Conservation (phyloP, 2,888 invertebrate species). For the Agonopterix arenella region DNA sequence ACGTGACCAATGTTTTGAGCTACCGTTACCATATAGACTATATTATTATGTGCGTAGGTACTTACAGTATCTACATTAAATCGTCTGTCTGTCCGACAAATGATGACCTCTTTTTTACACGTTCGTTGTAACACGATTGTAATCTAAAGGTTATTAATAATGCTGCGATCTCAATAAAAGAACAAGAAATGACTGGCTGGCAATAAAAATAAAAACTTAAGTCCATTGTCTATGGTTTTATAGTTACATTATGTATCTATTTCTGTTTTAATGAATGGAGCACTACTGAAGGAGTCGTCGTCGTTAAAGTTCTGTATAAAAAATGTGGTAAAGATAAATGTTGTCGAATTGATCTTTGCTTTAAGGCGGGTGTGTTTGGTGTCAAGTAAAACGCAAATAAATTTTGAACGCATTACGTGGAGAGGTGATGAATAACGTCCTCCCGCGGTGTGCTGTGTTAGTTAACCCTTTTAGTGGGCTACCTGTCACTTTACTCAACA, state of each 20-base stretch:
- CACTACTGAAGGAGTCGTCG: slow-evolving; percentile 19
- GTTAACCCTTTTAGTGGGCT: slow-evolving; percentile 47
- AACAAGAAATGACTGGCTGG: slow-evolving; percentile 28
- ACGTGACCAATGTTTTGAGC: slow-evolving; percentile 31
- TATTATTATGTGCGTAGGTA: slow-evolving; percentile 26
- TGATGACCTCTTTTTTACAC: slow-evolving; percentile 44
- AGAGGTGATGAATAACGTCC: slow-evolving; percentile 61
- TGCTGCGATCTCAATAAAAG: slow-evolving; percentile 35
- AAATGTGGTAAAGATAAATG: slow-evolving; percentile 36
- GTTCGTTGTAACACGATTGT: slow-evolving; percentile 36
- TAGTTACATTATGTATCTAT: slow-evolving; percentile 25
- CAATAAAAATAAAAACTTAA: slow-evolving; percentile 20
- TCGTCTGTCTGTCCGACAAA: slow-evolving; percentile 36
- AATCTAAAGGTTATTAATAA: slow-evolving; percentile 42
- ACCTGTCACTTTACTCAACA: slow-evolving; percentile 8
- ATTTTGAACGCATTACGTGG: slow-evolving; percentile 62
- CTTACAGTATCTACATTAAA: slow-evolving; percentile 35
- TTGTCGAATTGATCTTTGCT: slow-evolving; percentile 44
- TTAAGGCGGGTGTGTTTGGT: slow-evolving; percentile 32
- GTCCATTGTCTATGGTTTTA: slow-evolving; percentile 11
- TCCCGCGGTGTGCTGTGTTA: slow-evolving; percentile 25
- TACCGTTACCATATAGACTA: slow-evolving; percentile 43
- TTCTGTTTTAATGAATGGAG: slow-evolving; percentile 40
- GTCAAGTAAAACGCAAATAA: slow-evolving; percentile 64
- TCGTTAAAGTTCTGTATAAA: slow-evolving; percentile 30